Evolutionary conservation across 2,797 vertebrate species (phyloP), one percentile per base, ranked within the genome.

Genomic region (Artibeus lituratus): DNA sequence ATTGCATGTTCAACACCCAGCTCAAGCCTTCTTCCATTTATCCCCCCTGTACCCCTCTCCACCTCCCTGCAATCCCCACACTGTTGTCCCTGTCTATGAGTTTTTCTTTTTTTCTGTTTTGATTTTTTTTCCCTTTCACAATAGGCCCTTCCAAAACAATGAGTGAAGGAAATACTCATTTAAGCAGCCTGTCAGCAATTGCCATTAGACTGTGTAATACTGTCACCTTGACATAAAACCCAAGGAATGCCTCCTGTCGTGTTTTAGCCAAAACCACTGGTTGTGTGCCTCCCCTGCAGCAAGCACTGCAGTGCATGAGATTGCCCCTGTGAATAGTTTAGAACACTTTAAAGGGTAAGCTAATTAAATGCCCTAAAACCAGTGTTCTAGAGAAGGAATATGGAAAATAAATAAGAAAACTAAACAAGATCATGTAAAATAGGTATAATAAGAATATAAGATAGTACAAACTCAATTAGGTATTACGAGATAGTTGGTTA

Each of bases 161-260:
- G 39, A 98, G 98, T 98, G 98, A 99, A 99, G 98, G 98, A 99
- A 99, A 98, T 99, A 98, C 98, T 99, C 98, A 37, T 98, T 98
- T 98, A 98, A 98, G 98, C 98, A 98, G 86, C 98, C 98, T 98
- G 98, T 98, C 98, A 98, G 96, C 98, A 97, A 98, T 98, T 98
- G 26, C 12, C n/a, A 32, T 84, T 65, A 51, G 19, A 59, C 55
- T 84, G 12, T 83, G 73, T 73, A 72, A 83, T 51, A 62, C 11
- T 49, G n/a, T 42, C 49, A 65, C 44, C 51, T 67, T 97, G 98
- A 97, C 97, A 96, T 98, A 98, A 96, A 96, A 98, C 97, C 97
- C 98, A 98, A 98, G 98, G 98, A 99, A 98, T 98, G 97, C 98
- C 98, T 98, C 98, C 98, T 98, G 97, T 98, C 98, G 97, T 95